A percentile compares a stretch with the other conserved stretches of the same genome.
phyloP scores from a whole-genome alignment of 2,888 invertebrate species.

The Acleris emargana region DNA sequence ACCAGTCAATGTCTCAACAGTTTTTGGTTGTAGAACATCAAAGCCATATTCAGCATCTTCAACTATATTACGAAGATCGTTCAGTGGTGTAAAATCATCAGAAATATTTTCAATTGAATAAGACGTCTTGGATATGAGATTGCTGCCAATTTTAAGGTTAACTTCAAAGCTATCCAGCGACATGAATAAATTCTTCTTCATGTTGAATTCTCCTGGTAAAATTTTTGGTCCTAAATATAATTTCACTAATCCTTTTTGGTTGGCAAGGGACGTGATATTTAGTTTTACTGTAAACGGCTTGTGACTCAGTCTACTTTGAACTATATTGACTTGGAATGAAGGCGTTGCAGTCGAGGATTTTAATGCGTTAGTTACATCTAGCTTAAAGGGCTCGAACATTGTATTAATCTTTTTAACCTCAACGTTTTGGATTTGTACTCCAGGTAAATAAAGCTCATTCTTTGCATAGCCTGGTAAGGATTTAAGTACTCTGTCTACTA shows the following conservation, averaged over 20 bases:
- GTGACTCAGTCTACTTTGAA: slow-evolving; percentile 87
- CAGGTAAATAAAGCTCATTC: slow-evolving; percentile 85
- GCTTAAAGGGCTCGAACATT: slow-evolving; percentile 86
- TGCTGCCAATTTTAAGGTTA: slow-evolving; percentile 85
- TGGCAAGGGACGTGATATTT: slow-evolving; percentile 84
- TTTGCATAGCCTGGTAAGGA: slow-evolving; percentile 82
- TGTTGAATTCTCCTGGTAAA: slow-evolving; percentile 80
- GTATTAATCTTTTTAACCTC: slow-evolving; percentile 86
- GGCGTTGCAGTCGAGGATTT: slow-evolving; percentile 57
- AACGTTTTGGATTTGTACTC: slow-evolving; percentile 84
- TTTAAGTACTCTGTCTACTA: slow-evolving; percentile 83
- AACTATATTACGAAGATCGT: slow-evolving; percentile 84
- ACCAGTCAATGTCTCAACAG: slow-evolving; percentile 80
- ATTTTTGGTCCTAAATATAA: slow-evolving; percentile 89
- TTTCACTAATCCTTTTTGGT: slow-evolving; percentile 84
- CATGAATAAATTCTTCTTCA: slow-evolving; percentile 82
- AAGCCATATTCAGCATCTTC: slow-evolving; percentile 82
- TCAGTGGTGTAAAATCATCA: slow-evolving; percentile 85
- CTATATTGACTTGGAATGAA: slow-evolving; percentile 70
- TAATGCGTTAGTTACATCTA: slow-evolving; percentile 86
- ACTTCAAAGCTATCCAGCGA: slow-evolving; percentile 84
- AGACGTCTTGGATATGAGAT: slow-evolving; percentile 85
- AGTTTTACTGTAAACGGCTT: slow-evolving; percentile 87
- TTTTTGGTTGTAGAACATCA: slow-evolving; percentile 76
- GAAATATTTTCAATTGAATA: slow-evolving; percentile 84